Percentiles rank a stretch among this genome's conserved stretches.
Evolutionary conservation across 2,113 vertebrate species (phyloP).

Genomic region (Platanista minor): DNA sequence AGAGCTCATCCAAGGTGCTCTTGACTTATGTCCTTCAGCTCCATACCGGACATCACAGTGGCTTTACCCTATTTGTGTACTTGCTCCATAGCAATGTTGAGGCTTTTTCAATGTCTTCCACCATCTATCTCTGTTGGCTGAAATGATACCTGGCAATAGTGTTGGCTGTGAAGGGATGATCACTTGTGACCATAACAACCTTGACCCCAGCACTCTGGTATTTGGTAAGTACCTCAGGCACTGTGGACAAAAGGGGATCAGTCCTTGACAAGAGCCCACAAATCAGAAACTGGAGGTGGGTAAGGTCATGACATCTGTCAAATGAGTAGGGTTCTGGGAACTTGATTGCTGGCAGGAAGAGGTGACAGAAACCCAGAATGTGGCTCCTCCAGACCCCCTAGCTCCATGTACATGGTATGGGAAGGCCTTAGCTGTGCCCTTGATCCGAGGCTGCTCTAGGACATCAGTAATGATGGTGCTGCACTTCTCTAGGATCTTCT

Average conservation of each 20-base stretch:
- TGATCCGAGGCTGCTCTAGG: constrained; percentile 69
- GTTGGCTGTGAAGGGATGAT: constrained; percentile 75
- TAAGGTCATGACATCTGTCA: not conserved
- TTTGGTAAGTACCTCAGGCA: constrained; percentile 73
- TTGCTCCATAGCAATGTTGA: constrained; percentile 65
- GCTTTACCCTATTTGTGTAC: constrained; percentile 67
- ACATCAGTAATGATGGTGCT: constrained; percentile 72
- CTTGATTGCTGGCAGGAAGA: not conserved
- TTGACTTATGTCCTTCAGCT: not conserved
- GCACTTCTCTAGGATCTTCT: constrained; percentile 73
- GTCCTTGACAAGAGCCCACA: not conserved
- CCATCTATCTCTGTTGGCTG: constrained; percentile 74
- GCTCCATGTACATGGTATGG: constrained; percentile 71
- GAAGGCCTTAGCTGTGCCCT: constrained; percentile 68
- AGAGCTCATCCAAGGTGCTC: not conserved
- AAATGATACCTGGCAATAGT: constrained; percentile 77
- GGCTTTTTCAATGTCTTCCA: constrained; percentile 73
- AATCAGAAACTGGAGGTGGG: not conserved
- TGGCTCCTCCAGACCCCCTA: constrained; percentile 74
- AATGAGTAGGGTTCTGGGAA: not conserved
- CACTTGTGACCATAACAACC: constrained; percentile 75
- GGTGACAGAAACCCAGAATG: constrained; percentile 63
- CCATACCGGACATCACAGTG: not conserved
- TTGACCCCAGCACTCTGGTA: constrained; percentile 76
- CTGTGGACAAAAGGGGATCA: not conserved